Conservation (phyloP, 2,888 invertebrate genomes). For the Cryptops parisi region DNA sequence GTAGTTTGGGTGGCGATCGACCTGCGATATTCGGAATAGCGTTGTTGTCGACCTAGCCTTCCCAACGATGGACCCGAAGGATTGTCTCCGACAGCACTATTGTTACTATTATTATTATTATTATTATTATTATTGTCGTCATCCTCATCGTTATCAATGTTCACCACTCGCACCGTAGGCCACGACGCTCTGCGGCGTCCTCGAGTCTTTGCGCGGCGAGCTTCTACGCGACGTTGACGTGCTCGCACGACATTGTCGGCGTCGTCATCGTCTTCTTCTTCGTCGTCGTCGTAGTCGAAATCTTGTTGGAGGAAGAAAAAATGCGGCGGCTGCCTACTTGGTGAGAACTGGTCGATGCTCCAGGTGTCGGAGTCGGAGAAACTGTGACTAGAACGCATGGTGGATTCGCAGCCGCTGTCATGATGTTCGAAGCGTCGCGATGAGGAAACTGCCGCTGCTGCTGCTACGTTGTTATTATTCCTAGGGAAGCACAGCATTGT, state of each 20-base stretch:
- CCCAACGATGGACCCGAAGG: too few species aligned
- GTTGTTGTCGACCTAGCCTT: neutral
- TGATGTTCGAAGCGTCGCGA: neutral
- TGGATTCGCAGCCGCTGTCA: neutral
- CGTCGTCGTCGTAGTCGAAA: neutral
- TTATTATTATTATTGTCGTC: too few species aligned
- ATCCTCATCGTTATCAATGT: neutral
- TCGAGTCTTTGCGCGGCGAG: neutral
- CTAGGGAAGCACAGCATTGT: too few species aligned
- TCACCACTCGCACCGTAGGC: neutral
- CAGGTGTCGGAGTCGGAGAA: neutral
- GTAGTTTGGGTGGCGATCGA: neutral
- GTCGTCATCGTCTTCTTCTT: neutral
- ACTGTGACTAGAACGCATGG: neutral
- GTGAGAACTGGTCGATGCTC: neutral
- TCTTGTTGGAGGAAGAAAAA: too few species aligned
- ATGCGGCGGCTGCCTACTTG: neutral
- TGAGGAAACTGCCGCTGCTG: neutral
- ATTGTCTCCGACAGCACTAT: too few species aligned
- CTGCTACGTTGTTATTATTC: too few species aligned
- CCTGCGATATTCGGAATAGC: neutral
- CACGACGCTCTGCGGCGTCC: neutral
- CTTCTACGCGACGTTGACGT: neutral
- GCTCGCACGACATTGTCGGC: neutral
- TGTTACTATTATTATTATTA: too few species aligned